These are phyloP conservation scores for Eclectus roratus DNA, from an alignment of 2,113 vertebrate genomes.

Conservation along the genomic window DNA sequence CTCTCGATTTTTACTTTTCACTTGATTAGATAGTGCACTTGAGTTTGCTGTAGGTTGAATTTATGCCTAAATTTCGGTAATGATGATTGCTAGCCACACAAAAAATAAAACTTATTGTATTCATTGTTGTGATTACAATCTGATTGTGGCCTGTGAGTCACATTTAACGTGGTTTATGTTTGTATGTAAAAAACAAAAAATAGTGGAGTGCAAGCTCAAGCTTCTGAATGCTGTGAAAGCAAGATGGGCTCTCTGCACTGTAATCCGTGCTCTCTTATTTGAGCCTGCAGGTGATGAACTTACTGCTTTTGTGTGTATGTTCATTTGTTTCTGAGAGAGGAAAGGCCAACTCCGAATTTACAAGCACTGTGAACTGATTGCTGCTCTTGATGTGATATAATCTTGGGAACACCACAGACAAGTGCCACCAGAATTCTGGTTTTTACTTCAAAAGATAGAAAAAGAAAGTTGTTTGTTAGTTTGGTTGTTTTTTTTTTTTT, in stretches of 20 bases:
- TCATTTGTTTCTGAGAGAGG: neutral
- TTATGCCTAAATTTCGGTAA: neutral
- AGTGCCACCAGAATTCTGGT: neutral
- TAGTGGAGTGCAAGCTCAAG: neutral
- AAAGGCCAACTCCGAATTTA: neutral
- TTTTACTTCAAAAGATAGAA: neutral
- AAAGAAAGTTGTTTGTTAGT: neutral
- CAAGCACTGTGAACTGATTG: neutral
- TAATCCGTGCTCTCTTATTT: neutral
- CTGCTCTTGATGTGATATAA: neutral
- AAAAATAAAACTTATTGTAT: neutral
- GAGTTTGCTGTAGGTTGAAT: neutral
- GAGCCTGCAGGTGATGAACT: neutral
- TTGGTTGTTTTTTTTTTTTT: neutral
- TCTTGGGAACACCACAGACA: neutral
- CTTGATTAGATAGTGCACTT: neutral
- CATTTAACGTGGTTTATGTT: neutral
- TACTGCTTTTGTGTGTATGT: accelerated
- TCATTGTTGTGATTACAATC: neutral
- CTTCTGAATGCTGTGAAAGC: neutral
- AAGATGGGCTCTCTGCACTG: neutral
- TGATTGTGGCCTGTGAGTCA: neutral
- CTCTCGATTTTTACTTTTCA: neutral
- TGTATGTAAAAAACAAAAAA: neutral
- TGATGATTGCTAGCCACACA: neutral